Base-by-base conservation (phyloP, 1,140 invertebrate species). In the Philaenus spumarius region DNA sequence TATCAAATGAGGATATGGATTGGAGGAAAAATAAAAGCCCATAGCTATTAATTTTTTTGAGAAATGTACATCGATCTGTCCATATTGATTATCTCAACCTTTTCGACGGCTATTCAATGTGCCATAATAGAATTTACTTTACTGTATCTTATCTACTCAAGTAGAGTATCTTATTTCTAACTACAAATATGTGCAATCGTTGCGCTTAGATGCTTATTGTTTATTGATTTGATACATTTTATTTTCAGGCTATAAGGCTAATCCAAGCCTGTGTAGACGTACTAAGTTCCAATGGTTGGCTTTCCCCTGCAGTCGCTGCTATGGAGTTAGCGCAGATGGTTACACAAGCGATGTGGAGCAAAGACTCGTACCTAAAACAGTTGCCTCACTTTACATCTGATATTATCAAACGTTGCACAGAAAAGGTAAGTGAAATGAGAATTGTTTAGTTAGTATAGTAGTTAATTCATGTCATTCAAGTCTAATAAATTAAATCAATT, bases 301-400 rank as follows among this genome's bases (percentile, higher is more conserved):
- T 99, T 14, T 89, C 90, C 0, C 97, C 97, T 0, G 97, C 96
- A 7, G 89, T 99, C 20, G 93, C 96, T 46, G 95, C 97, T 65
- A 99, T 99, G 97, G 97, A 99, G 76, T 75, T 99, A 57, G 95
- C 97, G 0, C 97, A 99, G 74, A 99, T 99, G 96, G 90, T 97
- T 0, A 98, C 97, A 0, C 97, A 99, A 76, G 96, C 95, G 2
- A 97, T 99, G 95, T 99, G 97, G 95, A 93, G 87, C 56, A 98
- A 97, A 73, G 97, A 99, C 72, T 96, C 93, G 0, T 97, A 97
- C 70, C 77, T 99, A 43, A 93, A 97, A 67, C 97, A 99, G 68
- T 72, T 99, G 61, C 97, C 97, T 2, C 95, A 99, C 73, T 98
- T 98, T 70, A 90, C 83, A 12, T 66, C 78, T 0, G 96, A 97